Evolutionary conservation across 2,797 vertebrate species (phyloP), one percentile per base, ranked within the genome.

Genomic region (Cossypha polioptera): DNA sequence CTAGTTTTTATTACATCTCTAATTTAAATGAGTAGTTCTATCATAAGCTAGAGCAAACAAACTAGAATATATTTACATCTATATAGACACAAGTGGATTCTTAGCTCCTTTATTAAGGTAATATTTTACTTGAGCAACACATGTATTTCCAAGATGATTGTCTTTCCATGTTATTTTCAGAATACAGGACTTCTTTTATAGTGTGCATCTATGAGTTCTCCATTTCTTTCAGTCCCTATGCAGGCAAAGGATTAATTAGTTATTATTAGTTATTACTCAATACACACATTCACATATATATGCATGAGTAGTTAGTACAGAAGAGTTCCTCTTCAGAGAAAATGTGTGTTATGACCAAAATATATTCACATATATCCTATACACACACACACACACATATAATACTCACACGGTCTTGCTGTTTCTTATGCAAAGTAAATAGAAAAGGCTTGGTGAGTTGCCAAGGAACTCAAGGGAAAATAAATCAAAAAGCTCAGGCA

Each of bases 371-470:
- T 35, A 25, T 35, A 55, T 55, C 35, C 17, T 55, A 38, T 18
- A 38, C 7, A 63, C 5, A 38, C 17, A 63, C 5, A 38, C 17
- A 54, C 14, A 48, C 11, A 61, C 13, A 50, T 9, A 29, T 8
- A 45, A 35, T 47, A 67, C 79, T 96, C 88, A 86, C 58, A 11
- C 8, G 12, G 82, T 86, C 86, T 90, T 91, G 53, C 94, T 96
- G 71, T 96, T 97, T 94, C 85, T 90, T 92, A n/a, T 74, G 57
- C 72, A 92, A 94, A 88, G 78, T 83, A 90, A 92, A 66, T 78
- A 87, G 92, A 86, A 95, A 92, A 92, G 80, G 12, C 51, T 88
- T 40, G 15, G 33, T 67, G 62, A 83, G 83, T 86, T 88, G 66
- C 73, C 74, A 92, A 90, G 79, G 68, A 95, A 45, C 35, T 95